These are phyloP conservation scores for Prenolepis imparis DNA, from an alignment of 2,888 invertebrate genomes.

Conservation along the genomic window DNA sequence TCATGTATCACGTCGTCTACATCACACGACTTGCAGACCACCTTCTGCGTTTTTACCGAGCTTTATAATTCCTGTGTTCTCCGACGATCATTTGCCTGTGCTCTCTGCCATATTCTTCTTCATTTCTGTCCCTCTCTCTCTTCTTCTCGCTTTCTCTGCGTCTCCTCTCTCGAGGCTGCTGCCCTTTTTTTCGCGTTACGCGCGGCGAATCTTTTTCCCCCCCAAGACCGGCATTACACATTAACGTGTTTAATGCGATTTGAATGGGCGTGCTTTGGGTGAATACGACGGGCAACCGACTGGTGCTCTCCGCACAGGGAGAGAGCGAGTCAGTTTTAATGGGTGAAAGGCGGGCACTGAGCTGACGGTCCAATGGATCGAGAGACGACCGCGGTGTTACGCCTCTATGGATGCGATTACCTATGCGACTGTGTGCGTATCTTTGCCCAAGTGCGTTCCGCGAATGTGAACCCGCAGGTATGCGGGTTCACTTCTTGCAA, in stretches of 20 bases:
- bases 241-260: conserved; percentile 73
- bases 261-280: conserved; percentile 79
- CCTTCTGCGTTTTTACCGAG: conserved; percentile 49
- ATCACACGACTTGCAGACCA: conserved; percentile 41
- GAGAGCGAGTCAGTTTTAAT: conserved; percentile 74
- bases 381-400: conserved; percentile 77
- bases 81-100: conserved; percentile 51
- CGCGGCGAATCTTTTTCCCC: conserved; percentile 42
- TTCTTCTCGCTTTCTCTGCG: neutral
- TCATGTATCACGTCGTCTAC: conserved; percentile 49
- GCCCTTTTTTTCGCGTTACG: conserved; percentile 49
- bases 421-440: conserved; percentile 45
- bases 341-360: conserved; percentile 77
- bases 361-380: conserved; percentile 77
- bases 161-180: conserved; percentile 16
- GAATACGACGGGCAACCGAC: conserved; percentile 73
- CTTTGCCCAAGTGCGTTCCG: conserved; percentile 25
- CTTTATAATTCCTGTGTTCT: conserved; percentile 51
- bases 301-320: conserved; percentile 73
- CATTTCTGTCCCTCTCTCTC: conserved; percentile 34
- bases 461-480: conserved; percentile 3
- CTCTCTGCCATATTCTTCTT: conserved; percentile 10
- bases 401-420: conserved; percentile 76
- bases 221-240: conserved; percentile 61
- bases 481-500: conserved; percentile 16